Conservation (phyloP, 2,888 invertebrate species). For the Mesorhabditis belari region DNA sequence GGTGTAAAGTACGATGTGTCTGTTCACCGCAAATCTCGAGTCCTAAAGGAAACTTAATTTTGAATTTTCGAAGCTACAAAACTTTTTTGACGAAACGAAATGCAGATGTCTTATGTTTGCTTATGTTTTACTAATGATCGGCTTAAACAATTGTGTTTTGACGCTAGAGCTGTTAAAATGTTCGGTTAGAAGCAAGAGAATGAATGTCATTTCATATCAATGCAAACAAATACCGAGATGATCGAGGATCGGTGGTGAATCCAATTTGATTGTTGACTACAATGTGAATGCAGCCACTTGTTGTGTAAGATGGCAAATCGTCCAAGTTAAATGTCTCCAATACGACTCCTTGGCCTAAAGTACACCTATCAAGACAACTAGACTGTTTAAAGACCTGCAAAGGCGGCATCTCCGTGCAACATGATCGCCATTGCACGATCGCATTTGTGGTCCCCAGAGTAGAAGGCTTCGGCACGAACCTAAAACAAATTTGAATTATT, state of each 20-base stretch:
- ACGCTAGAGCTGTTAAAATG: no score
- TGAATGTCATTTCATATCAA: no score
- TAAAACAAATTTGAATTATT: neutral
- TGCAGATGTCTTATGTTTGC: no score
- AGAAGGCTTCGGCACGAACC: conserved; percentile 81
- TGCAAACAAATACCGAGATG: conserved; percentile 66
- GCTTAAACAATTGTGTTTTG: no score
- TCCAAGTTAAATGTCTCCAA: conserved; percentile 92
- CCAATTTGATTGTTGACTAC: conserved; percentile 89
- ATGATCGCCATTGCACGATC: conserved; percentile 90
- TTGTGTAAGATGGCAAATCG: conserved; percentile 85
- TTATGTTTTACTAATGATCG: no score
- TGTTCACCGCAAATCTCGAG: no score
- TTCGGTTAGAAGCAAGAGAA: no score
- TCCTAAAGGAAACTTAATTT: no score
- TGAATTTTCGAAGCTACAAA: no score
- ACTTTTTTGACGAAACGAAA: no score
- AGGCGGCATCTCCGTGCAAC: conserved; percentile 89
- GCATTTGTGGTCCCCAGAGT: conserved; percentile 82
- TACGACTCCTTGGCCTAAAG: conserved; percentile 67
- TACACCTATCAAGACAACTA: neutral
- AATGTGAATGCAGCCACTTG: conserved; percentile 86
- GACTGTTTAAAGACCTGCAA: conserved; percentile 72
- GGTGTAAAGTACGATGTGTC: no score
- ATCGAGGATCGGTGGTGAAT: conserved; percentile 84